phyloP scores from a whole-genome alignment of 2,888 invertebrate genomes.

The Uloborus plumipes region DNA sequence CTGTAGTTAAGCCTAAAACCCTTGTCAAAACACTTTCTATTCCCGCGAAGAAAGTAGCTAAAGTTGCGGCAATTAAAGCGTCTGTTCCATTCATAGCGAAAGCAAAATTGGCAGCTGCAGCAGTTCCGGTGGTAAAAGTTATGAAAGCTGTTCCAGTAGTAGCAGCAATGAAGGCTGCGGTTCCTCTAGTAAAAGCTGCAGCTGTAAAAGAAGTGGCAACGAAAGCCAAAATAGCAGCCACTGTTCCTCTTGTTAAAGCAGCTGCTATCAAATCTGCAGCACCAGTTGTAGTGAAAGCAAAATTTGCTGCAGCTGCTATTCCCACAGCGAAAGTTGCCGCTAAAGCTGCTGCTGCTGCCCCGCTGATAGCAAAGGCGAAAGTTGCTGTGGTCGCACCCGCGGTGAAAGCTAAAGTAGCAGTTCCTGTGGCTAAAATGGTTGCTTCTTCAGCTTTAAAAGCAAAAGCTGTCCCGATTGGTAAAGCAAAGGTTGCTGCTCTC shows the following conservation, averaged over 20 bases:
- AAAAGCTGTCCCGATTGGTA: background rate
- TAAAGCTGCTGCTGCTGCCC: background rate
- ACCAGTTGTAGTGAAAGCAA: background rate
- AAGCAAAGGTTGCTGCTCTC: conserved; percentile 9
- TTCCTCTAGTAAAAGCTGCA: background rate
- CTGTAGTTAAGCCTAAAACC: background rate
- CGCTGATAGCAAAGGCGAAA: background rate
- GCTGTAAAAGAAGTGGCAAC: background rate
- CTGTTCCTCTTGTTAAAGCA: background rate
- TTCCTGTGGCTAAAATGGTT: conserved; percentile 2
- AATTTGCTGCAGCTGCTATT: background rate
- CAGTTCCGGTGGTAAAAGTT: background rate
- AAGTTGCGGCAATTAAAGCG: background rate
- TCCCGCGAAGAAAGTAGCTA: background rate
- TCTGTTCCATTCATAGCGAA: background rate
- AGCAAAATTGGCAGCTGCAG: background rate
- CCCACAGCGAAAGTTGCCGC: background rate
- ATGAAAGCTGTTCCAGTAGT: background rate
- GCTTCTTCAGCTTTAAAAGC: background rate
- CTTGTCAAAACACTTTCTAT: background rate
- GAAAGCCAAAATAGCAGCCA: background rate
- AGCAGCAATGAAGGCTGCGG: background rate
- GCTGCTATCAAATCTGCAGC: background rate
- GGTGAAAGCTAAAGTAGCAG: background rate
- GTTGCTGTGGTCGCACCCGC: background rate